phyloP scores from a whole-genome alignment of 2,888 invertebrate genomes.

The Sesamia inferens region DNA sequence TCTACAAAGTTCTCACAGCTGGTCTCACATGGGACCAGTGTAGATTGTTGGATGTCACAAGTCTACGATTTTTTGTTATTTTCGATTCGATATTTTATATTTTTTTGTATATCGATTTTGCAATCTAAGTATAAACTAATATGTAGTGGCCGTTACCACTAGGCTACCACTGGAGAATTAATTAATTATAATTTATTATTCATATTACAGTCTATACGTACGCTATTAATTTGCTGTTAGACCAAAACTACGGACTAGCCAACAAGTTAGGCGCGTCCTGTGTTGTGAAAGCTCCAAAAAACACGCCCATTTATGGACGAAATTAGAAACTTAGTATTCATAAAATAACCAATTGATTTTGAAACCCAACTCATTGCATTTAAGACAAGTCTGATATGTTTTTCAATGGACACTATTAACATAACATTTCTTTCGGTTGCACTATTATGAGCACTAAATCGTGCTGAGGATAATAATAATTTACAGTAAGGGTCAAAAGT shows the following conservation, averaged over 20 bases:
- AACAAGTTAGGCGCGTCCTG: constrained; percentile 15
- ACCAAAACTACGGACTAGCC: constrained; percentile 1
- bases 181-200: constrained; percentile 11
- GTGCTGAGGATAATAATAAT: constrained; percentile 21
- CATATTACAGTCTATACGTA: neutral
- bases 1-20: too few relatives aligned
- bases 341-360: constrained; percentile 17
- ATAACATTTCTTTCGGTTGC: neutral
- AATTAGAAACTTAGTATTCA: constrained; percentile 44
- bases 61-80: too few relatives aligned
- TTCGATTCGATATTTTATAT: too few relatives aligned
- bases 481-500: too few relatives aligned
- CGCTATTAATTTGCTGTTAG: constrained; percentile 33
- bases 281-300: constrained; percentile 29
- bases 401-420: neutral
- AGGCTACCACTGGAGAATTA: neutral
- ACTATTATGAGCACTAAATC: neutral
- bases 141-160: neutral
- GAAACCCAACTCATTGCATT: constrained; percentile 35
- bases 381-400: neutral
- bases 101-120: too few relatives aligned
- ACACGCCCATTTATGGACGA: neutral
- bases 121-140: neutral
- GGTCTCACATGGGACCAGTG: neutral
- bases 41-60: neutral